A percentile compares a stretch with the other conserved stretches of the same genome.
Evolutionary conservation across 2,797 vertebrate species (phyloP).

Genomic region (Xyrichtys novacula): DNA sequence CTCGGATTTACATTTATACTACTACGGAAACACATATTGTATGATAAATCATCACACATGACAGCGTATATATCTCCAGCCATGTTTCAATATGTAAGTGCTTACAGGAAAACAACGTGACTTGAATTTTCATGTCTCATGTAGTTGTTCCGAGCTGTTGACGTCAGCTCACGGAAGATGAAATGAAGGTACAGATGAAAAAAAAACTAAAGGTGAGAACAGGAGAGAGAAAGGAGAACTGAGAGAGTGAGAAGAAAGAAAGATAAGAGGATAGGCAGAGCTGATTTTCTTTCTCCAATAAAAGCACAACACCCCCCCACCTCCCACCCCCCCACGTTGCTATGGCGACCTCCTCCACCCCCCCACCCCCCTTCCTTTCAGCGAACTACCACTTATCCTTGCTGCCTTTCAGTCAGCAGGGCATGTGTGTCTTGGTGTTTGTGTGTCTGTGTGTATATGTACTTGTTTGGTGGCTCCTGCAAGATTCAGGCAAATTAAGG

Average conservation of each 20-base stretch:
- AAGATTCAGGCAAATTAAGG: slow-evolving; percentile 82
- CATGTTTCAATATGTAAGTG: not conserved
- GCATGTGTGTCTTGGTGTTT: slow-evolving; percentile 70
- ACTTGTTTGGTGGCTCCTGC: slow-evolving; percentile 58
- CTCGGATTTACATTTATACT: not conserved
- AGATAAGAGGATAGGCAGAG: slow-evolving; percentile 57
- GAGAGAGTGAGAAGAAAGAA: slow-evolving; percentile 33
- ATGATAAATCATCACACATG: slow-evolving; percentile 15
- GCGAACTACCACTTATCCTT: slow-evolving; percentile 80
- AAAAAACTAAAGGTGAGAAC: slow-evolving; percentile 46
- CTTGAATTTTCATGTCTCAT: slow-evolving; percentile 40
- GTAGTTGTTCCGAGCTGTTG: slow-evolving; percentile 27
- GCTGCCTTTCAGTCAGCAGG: slow-evolving; percentile 79
- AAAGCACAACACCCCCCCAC: slow-evolving; percentile 72
- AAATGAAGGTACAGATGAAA: slow-evolving; percentile 32
- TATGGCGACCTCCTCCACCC: slow-evolving; percentile 74
- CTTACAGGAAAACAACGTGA: slow-evolving; percentile 34
- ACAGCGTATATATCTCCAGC: not conserved
- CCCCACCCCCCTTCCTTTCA: slow-evolving; percentile 70
- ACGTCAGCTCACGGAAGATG: slow-evolving; percentile 46
- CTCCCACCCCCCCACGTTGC: slow-evolving; percentile 78
- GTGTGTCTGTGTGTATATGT: slow-evolving; percentile 69
- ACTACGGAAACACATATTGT: not conserved
- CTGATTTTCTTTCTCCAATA: slow-evolving; percentile 75
- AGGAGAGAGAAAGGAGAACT: slow-evolving; percentile 25